A percentile compares a stretch with the other conserved stretches of the same genome.
phyloP scores from a whole-genome alignment of 2,113 vertebrate genomes.

The Toxostoma redivivum region DNA sequence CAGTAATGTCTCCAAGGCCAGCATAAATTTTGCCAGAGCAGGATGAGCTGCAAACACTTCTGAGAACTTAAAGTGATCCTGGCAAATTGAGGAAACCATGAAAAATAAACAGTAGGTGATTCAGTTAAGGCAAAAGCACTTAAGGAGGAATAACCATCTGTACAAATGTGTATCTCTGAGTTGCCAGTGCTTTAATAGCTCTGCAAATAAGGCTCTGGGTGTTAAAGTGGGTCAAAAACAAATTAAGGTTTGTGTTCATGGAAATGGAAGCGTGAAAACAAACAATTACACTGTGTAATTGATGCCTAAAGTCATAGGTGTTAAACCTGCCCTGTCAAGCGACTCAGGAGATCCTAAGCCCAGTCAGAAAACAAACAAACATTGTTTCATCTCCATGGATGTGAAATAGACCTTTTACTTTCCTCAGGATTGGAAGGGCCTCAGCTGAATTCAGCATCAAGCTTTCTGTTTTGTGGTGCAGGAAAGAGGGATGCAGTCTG shows the following conservation, averaged over 20 bases:
- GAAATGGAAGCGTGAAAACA: neutral
- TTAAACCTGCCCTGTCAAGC: neutral
- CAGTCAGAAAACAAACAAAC: neutral
- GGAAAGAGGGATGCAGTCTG: neutral
- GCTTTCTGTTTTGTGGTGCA: accelerated
- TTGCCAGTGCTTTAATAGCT: neutral
- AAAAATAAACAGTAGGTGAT: neutral
- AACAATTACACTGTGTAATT: neutral
- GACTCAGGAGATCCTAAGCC: neutral
- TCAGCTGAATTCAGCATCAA: neutral
- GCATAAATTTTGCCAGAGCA: neutral
- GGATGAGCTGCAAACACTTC: neutral
- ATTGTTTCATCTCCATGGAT: neutral
- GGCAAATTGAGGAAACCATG: neutral
- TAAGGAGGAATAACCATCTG: neutral
- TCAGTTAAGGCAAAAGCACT: neutral
- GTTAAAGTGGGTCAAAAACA: neutral
- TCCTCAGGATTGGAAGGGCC: neutral
- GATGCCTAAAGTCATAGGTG: neutral
- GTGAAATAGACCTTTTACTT: neutral
- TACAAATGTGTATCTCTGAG: neutral
- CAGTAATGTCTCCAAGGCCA: neutral
- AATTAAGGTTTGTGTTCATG: neutral
- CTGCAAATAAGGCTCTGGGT: neutral
- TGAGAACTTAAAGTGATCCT: neutral